Base-by-base conservation (phyloP, 2,113 vertebrate species). In the Tachysurus vachellii region DNA sequence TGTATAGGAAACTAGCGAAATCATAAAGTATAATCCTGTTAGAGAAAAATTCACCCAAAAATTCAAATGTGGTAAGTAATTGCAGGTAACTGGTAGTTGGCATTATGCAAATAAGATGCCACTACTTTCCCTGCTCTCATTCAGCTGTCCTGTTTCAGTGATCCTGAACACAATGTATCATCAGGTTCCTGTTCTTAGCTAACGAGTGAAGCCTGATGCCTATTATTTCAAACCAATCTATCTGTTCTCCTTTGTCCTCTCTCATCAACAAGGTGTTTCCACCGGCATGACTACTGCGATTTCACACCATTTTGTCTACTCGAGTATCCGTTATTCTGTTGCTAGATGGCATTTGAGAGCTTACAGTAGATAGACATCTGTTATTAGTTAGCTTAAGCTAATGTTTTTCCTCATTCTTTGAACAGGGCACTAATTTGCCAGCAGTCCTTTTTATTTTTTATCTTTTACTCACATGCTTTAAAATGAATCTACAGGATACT, bases 41-140 rank as follows among this genome's bases (percentile, higher is more conserved):
- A 26, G 47, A 75, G 16, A 54, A 59, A 61, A 31, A 7, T 59
- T 59, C 21, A 26, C 10, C 31, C 28, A 7, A 42, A 80, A 80
- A 59, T 57, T 28, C 56, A 36, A 80, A 59, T 59, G 36, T 80
- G 28, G 54, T 5, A 81, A 61, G 42, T 61, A 80, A 36, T 80
- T 80, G 31, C 28, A 80, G 54, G 31, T 42, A 80, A 21, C 79
- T 53, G 10, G 12, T 77, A 59, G 79, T 59, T 79, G 53, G n/a
- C 26, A 77, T 75, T 75, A 54, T 77, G 76, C 77, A 80, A 81
- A 56, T 57, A 79, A 80, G 26, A 57, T 80, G 28, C 5, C 47
- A 77, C 26, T 54, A 28, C 23, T 76, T 57, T 79, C 47, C 8
- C 5, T 50, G 47, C 47, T 9, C 47, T 50, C 47, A 9, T 50